A percentile compares a stretch with the other conserved stretches of the same genome.
These are phyloP conservation scores for Delichon dasypus DNA, from an alignment of 2,797 vertebrate species.

Conservation along the genomic window DNA sequence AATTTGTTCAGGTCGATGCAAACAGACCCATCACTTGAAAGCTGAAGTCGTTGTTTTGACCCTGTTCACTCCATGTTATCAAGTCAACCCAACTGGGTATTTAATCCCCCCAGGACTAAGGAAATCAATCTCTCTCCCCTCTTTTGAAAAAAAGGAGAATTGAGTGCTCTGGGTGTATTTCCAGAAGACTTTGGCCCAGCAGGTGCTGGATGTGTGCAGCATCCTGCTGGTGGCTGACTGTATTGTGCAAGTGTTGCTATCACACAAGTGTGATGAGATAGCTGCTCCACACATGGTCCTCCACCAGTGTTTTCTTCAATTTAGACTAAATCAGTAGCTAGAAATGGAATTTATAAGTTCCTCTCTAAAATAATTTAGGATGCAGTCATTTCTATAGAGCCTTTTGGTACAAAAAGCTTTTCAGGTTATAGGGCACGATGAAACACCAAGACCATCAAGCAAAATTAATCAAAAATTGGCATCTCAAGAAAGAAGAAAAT, in stretches of 20 bases:
- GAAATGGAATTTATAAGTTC: neutral
- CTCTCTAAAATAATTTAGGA: neutral
- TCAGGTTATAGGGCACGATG: neutral
- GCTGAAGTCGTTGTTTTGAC: neutral
- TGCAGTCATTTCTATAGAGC: neutral
- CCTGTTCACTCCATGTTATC: neutral
- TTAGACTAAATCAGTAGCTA: neutral
- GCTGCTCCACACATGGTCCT: neutral
- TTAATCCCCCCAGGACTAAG: neutral
- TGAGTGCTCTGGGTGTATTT: neutral
- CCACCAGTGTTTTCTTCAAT: neutral
- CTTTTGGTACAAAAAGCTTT: neutral
- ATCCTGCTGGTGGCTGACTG: rapidly evolving
- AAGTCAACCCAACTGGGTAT: neutral
- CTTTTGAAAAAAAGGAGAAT: neutral
- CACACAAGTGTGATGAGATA: rapidly evolving
- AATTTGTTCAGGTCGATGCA: neutral
- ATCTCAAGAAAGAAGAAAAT: neutral
- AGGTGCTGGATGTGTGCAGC: neutral
- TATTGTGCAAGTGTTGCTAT: neutral
- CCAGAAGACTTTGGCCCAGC: neutral
- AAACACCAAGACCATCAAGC: neutral
- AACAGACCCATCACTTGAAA: slow-evolving; percentile 41
- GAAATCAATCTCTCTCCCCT: neutral
- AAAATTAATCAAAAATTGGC: neutral